Evolutionary conservation across 2,888 invertebrate species (phyloP), one percentile per base, ranked within the genome.

Genomic region (Phalera bucephala): DNA sequence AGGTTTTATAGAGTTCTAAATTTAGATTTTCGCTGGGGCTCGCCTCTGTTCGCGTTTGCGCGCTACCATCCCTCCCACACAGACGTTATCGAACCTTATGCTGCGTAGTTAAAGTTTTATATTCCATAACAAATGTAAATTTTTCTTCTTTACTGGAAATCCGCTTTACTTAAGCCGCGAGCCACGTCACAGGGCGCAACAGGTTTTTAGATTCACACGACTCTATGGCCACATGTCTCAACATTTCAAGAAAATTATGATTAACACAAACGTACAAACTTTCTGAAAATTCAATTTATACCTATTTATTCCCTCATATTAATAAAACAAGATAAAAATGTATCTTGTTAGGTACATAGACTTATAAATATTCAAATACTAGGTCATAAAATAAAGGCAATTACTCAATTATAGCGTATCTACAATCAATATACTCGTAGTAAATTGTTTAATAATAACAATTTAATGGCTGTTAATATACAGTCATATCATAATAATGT

Each of bases 151-250:
- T 13, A 26, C n/a, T 15, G 28, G 15, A 28, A 28, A 15, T 15
- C 15, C 25, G 12, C 12, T 25, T 25, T 7, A 12, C 25, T 25
- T 25, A 12, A 25, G 23, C 23, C 1, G 11, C 17, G 23, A 14
- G 25, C 17, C 23, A 32, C 32, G 32, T 32, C 17, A 13, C 17
- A 4, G 3, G 15, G 9, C 9, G 25, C 32, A 32, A 32, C 25
- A 32, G 25, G 25, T 25, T 12, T 13, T 15, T 31, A 14, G 29
- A 38, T 25, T 21, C 9, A 22, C 10, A 7, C 12, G 12, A 5
- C 8, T 13, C 8, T 6, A 1, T 5, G 3, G 3, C 23, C 23
- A 23, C 6, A 23, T 23, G 5, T 5, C 5, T 3, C 10, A 4
- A 23, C 11, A 5, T 23, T 23, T 11, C 23, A 3, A 23, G 11